These are phyloP conservation scores for Proctacanthus coquilletti DNA, from an alignment of 1,140 invertebrate species.

Conservation along the genomic window DNA sequence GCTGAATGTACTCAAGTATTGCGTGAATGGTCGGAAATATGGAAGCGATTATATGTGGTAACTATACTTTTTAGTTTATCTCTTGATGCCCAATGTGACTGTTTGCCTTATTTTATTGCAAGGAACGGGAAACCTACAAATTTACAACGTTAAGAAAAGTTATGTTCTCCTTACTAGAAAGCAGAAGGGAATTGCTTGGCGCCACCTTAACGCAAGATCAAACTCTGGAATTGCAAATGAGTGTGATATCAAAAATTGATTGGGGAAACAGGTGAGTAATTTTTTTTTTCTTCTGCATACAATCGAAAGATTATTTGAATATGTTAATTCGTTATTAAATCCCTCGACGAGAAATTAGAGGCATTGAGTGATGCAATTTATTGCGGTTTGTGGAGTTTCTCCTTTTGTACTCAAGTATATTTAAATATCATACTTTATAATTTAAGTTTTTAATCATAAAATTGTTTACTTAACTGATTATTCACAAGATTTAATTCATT, in stretches of 20 bases:
- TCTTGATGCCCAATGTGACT: constrained; percentile 1
- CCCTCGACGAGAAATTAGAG: too few species aligned
- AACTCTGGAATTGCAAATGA: constrained; percentile 64
- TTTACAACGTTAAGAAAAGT: constrained; percentile 68
- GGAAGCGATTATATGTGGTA: constrained; percentile 82
- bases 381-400: too few species aligned
- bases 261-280: constrained; percentile 84
- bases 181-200: constrained; percentile 63
- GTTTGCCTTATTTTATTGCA: constrained; percentile 11
- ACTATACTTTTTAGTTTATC: constrained; percentile 27
- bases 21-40: constrained; percentile 82
- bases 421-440: too few species aligned
- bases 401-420: too few species aligned
- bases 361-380: too few species aligned
- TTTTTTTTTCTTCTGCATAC: constrained; percentile 1
- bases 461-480: too few species aligned
- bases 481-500: too few species aligned
- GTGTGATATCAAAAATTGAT: constrained; percentile 81
- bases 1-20: constrained; percentile 79
- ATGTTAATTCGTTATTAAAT: too few species aligned
- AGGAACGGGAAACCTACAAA: constrained; percentile 69
- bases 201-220: constrained; percentile 83
- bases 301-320: not conserved
- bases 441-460: too few species aligned
- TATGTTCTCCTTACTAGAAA: constrained; percentile 77